Base-by-base conservation (phyloP, 2,888 invertebrate genomes). In the Idaea biselata region DNA sequence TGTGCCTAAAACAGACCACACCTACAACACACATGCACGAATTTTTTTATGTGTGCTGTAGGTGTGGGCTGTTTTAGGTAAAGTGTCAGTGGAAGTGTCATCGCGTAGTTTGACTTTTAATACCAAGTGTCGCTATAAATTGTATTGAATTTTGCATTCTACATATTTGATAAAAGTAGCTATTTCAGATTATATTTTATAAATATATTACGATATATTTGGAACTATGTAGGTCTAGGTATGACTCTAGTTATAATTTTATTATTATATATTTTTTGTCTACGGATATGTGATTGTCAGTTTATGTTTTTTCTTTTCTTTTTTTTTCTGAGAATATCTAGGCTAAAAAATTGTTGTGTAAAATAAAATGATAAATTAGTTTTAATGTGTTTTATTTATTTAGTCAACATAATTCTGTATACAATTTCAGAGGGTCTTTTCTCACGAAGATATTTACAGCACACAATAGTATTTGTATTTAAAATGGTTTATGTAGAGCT, bases 351-450 rank as follows among this genome's bases (percentile, higher is more conserved):
- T 69, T 73, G 71, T 77, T 74, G 70, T 68, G 63, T 32, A 70
- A 76, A 79, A 79, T 78, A 80, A 78, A 79, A 76, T 70, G 57
- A 75, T 70, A 72, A 78, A 77, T 79, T 80, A 65, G 67, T 67
- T 63, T 73, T 77, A 68, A 73, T 76, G 73, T 78, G 78, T 80
- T 88, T 87, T 85, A 88, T 87, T 87, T 85, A 88, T 87, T 88
- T 86, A 85, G 81, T 87, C 85, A 86, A 87, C 86, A 79, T 74
- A 69, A 61, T 64, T 63, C 55, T 59, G 59, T 14, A 16, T 56
- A 56, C 6, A 11, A 44, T 14, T 8, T 7, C 44, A 11, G 11
- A 44, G 44, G 44, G 2, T 8, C 44, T 44, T 44, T 44, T 44
- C 14, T 14, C 44, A 44, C 44, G 11, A 44, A 14, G 11, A 44